These are phyloP conservation scores for Mixornis gularis DNA, from an alignment of 2,113 vertebrate species.

Conservation along the genomic window DNA sequence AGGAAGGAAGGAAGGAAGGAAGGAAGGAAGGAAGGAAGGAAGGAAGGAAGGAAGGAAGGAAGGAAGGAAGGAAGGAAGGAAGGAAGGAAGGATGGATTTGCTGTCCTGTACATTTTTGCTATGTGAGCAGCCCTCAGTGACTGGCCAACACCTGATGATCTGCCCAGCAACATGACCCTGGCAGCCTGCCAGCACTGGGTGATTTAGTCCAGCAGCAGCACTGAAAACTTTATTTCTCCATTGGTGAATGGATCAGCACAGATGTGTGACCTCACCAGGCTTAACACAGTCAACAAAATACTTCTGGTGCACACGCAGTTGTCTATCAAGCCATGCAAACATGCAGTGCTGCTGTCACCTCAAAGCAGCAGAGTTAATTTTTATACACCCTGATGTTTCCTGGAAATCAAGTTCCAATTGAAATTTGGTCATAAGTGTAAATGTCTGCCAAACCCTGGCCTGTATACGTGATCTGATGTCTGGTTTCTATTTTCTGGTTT, in stretches of 20 bases:
- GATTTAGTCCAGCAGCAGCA: background rate
- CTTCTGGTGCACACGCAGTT: fast-evolving
- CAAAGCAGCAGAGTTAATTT: background rate
- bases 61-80: background rate
- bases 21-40: too few species aligned
- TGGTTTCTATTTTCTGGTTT: background rate
- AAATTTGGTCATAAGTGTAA: background rate
- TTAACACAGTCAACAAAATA: fast-evolving
- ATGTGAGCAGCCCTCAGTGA: background rate
- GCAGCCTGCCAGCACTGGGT: background rate
- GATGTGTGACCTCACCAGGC: background rate
- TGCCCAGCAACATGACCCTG: background rate
- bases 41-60: too few species aligned
- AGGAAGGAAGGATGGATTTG: background rate
- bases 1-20: too few species aligned
- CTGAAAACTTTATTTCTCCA: background rate
- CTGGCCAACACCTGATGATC: background rate
- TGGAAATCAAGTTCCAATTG: background rate
- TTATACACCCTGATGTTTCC: background rate
- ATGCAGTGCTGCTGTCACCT: background rate
- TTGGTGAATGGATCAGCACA: background rate
- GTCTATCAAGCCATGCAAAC: background rate
- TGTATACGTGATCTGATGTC: background rate
- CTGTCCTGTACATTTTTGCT: background rate
- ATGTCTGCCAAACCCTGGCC: background rate